These are phyloP conservation scores for Thymelicus acteon DNA, from an alignment of 2,888 invertebrate species.

Conservation along the genomic window DNA sequence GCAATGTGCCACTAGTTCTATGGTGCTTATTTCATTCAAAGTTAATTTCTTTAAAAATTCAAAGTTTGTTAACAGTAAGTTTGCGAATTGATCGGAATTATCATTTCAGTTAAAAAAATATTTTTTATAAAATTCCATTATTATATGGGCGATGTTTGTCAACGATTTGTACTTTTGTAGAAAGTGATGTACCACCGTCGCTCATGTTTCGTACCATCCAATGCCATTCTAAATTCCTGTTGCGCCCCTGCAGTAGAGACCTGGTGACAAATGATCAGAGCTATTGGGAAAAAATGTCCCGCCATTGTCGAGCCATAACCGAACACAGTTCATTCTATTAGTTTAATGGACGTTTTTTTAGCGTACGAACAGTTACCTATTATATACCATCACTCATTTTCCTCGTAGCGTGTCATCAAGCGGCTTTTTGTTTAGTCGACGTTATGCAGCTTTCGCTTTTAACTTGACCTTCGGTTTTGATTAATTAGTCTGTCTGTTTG, in stretches of 20 bases:
- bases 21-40: no score
- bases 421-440: constrained; percentile 10
- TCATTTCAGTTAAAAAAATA: no score
- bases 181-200: constrained; percentile 18
- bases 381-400: constrained; percentile 19
- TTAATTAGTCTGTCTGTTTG: background rate
- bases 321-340: constrained; percentile 60
- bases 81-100: no score
- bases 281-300: constrained; percentile 71
- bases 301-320: constrained; percentile 60
- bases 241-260: constrained; percentile 62
- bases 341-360: constrained; percentile 57
- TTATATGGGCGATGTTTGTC: no score
- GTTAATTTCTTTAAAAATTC: no score
- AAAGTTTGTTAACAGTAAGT: no score
- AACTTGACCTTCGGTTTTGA: background rate
- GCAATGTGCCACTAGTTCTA: no score
- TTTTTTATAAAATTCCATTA: no score
- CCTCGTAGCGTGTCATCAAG: constrained; percentile 12
- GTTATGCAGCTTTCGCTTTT: constrained; percentile 4
- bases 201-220: constrained; percentile 43
- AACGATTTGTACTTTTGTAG: no score
- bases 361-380: constrained; percentile 9
- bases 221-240: constrained; percentile 61
- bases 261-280: constrained; percentile 78